Base-by-base conservation (phyloP, 2,113 vertebrate genomes). In the Cynopterus brachyotis region DNA sequence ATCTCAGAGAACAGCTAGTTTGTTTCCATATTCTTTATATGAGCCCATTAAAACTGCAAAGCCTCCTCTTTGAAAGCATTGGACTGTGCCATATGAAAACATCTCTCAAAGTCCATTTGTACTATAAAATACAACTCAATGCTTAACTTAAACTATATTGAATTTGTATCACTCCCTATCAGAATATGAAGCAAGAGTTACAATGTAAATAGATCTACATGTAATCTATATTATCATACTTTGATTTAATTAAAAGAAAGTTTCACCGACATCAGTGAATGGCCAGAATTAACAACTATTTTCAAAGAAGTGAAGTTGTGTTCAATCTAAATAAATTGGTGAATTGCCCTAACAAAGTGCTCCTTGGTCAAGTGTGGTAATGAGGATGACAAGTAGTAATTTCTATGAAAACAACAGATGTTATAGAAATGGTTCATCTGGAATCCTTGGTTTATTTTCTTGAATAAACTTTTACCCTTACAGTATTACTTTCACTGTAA, bases 221-320 rank as follows among this genome's bases (percentile, higher is more conserved):
- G 30, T 69, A 57, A 90, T 83, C 59, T 75, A 57, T 64, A 73
- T n/a, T 15, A 75, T 37, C 64, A 84, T 26, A 75, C 26, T 66
- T 94, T 83, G 20, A 19, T 86, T 79, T 95, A 86, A 82, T 78
- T 60, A 90, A 79, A 92, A 59, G 13, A 72, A 96, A 90, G 35
- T 9, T 24, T 66, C 40, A 75, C 88, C 45, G 83, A 42, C 92
- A 91, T 66, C 59, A 32, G 30, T 45, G 32, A 62, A 89, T 86
- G 32, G 47, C 17, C 59, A 93, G 24, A 72, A 84, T 60, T 84
- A 91, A 37, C 20, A 78, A 20, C 16, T 95, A 26, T 81, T 45
- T 93, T 78, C 28, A 87, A 86, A 87, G 79, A 86, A 94, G 80
- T 83, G 28, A 83, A 83, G 35, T 83, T 95, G n/a, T 55, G 53